A percentile compares a stretch with the other conserved stretches of the same genome.
These are phyloP conservation scores for Meloe dianella DNA, from an alignment of 2,888 invertebrate genomes.

Conservation along the genomic window DNA sequence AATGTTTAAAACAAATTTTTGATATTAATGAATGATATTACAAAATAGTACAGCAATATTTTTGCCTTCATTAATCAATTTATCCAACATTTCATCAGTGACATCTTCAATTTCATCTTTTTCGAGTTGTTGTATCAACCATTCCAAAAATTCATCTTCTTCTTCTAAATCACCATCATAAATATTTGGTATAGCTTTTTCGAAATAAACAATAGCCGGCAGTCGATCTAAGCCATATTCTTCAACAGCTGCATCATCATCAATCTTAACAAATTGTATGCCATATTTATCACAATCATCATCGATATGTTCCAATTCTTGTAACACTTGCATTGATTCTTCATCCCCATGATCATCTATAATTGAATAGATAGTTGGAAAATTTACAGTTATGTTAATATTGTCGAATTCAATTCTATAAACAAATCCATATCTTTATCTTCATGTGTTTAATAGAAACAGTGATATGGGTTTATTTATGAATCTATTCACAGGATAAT, in stretches of 20 bases:
- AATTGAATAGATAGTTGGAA: too few species aligned
- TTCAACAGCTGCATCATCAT: slow-evolving; percentile 81
- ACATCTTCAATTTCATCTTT: slow-evolving; percentile 95
- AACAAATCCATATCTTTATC: too few species aligned
- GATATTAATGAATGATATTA: slow-evolving; percentile 61
- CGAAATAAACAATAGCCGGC: slow-evolving; percentile 90
- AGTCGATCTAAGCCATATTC: slow-evolving; percentile 84
- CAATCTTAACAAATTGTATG: slow-evolving; percentile 92
- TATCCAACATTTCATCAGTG: slow-evolving; percentile 92
- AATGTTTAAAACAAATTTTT: slow-evolving; percentile 17
- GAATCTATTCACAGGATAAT: slow-evolving; percentile 55
- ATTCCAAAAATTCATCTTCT: slow-evolving; percentile 87
- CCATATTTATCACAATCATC: slow-evolving; percentile 92
- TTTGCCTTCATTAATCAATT: slow-evolving; percentile 86
- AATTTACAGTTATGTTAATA: too few species aligned
- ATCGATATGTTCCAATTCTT: slow-evolving; percentile 90
- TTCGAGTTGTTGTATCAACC: slow-evolving; percentile 86
- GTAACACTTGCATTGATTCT: slow-evolving; percentile 83
- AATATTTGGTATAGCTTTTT: slow-evolving; percentile 90
- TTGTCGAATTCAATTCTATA: too few species aligned
- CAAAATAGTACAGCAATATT: slow-evolving; percentile 90
- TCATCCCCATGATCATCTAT: slow-evolving; percentile 91
- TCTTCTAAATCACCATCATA: slow-evolving; percentile 90
- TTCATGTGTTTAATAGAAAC: too few species aligned
- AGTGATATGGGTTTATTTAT: too few species aligned